Conservation (phyloP, 2,888 invertebrate species). For the Dermolepida albohirtum region DNA sequence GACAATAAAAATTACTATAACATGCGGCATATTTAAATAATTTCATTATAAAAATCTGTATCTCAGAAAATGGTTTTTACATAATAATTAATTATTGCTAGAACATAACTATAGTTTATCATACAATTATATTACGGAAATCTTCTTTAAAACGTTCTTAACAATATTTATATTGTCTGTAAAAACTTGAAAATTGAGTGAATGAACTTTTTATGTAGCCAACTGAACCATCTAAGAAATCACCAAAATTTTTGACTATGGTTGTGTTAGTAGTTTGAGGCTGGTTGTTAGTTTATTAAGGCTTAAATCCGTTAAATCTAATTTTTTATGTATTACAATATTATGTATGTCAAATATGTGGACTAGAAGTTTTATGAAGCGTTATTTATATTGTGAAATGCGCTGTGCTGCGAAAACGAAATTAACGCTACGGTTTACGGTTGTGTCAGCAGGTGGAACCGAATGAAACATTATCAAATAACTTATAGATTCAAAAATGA, state of each 20-base stretch:
- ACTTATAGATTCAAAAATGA: conserved; percentile 64
- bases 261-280: conserved; percentile 50
- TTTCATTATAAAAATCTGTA: too few relatives aligned
- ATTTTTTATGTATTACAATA: conserved; percentile 20
- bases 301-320: conserved; percentile 53
- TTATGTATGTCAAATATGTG: conserved; percentile 41
- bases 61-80: too few relatives aligned
- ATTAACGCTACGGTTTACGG: conserved; percentile 54
- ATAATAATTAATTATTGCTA: too few relatives aligned
- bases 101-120: too few relatives aligned
- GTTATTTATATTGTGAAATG: conserved; percentile 27
- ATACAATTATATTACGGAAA: too few relatives aligned
- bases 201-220: conserved; percentile 53
- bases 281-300: conserved; percentile 46
- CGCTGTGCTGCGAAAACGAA: conserved; percentile 50
- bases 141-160: not conserved
- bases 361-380: conserved; percentile 29
- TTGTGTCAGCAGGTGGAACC: conserved; percentile 63
- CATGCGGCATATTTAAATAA: too few relatives aligned
- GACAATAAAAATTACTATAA: too few relatives aligned
- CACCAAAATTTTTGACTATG: conserved; percentile 61
- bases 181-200: conserved; percentile 37
- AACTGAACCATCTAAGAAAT: conserved; percentile 62
- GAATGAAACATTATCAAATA: conserved; percentile 55
- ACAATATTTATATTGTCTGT: not conserved